Conservation (phyloP, 2,797 vertebrate species). For the Buceros bicornis region DNA sequence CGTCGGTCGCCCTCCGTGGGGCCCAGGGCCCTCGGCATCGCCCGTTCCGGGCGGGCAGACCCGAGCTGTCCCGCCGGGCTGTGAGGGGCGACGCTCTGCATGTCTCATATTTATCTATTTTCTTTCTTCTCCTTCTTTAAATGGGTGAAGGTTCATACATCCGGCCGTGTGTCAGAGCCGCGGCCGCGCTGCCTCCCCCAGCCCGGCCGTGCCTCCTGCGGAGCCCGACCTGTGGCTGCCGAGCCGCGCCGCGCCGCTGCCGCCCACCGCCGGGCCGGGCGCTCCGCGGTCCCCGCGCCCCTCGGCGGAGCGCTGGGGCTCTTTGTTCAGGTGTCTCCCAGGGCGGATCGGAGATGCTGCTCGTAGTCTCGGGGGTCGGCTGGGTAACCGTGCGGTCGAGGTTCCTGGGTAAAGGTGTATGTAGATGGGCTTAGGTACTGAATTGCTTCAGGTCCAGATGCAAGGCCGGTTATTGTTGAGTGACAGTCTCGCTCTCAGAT, state of each 20-base stretch:
- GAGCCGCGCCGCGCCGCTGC: background rate
- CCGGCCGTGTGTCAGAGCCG: slow-evolving; percentile 7
- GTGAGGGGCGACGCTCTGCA: background rate
- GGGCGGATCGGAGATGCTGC: background rate
- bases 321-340: background rate
- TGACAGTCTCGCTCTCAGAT: background rate
- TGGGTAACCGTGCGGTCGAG: rapidly evolving
- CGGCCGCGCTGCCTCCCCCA: slow-evolving; percentile 7
- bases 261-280: background rate
- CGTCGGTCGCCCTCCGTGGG: background rate
- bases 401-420: background rate
- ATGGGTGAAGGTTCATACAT: slow-evolving; percentile 72
- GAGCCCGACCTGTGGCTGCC: slow-evolving; percentile 30
- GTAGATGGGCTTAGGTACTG: background rate
- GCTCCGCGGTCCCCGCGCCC: background rate
- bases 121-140: background rate
- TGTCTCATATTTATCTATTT: rapidly evolving
- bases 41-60: background rate
- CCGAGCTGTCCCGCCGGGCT: background rate
- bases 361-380: rapidly evolving
- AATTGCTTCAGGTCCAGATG: rapidly evolving
- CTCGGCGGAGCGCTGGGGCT: background rate
- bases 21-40: background rate
- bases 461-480: rapidly evolving
- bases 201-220: background rate